Evolutionary conservation across 2,113 vertebrate species (phyloP), one percentile per base, ranked within the genome.

Genomic region (Phylloscopus trochiloides): DNA sequence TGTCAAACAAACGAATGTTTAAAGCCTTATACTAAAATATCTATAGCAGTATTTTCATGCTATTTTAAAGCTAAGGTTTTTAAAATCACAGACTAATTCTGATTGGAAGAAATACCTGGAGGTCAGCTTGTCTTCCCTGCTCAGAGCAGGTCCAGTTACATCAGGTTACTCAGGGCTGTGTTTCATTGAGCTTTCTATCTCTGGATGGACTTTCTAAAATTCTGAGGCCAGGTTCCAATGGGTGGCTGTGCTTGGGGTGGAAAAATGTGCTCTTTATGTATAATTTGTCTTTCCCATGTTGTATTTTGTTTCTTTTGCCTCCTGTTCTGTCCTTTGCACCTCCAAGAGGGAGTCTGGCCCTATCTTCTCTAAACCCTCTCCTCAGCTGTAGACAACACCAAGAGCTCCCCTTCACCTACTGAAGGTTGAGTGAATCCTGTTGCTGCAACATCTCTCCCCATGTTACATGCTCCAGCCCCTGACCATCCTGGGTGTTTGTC

Each of bases 61-160:
- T 34, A 74, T 36, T 76, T 95, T 38, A 76, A 82, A 91, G 43
- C n/a, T 77, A 26, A 50, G 24, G 10, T 82, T 93, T 76, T 11
- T 85, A 80, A 94, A 90, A 88, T 90, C 19, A 45, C 24, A 58
- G 63, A 77, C 32, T 80, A 73, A 62, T 83, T 88, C 40, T 16
- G 12, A 28, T 43, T 55, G 48, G 63, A 55, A 81, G 54, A 61
- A 47, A 43, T 18, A 32, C 18, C 34, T 34, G 17, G 34, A 42
- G 26, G 21, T 62, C 34, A 50, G 62, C 10, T 55, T 50, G 17
- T 81, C 36, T 36, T 81, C 10, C 17, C 18, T 85, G 21, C n/a
- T 87, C 50, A 36, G 51, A 90, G 21, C 14, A 78, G 40, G 25
- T 62, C 31, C 20, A 31, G 28, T 78, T 71, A 45, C 3, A 66